Evolutionary conservation across 1,140 invertebrate species (phyloP), one percentile per base, ranked within the genome.

Genomic region (Drosophila mauritiana): DNA sequence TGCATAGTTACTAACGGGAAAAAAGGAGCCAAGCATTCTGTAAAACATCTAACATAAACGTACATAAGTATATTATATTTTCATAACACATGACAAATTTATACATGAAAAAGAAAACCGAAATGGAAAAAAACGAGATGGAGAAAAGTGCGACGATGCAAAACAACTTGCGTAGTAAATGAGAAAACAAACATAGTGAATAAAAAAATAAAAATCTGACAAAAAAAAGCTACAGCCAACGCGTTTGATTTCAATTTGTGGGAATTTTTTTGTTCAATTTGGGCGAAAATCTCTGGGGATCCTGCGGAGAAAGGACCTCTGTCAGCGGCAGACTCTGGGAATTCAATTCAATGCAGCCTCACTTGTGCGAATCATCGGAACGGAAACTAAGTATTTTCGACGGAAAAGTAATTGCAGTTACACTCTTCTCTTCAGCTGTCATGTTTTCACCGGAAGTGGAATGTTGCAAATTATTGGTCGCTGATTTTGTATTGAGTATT

Each of bases 21-120:
- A 73, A 77, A 67, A 36, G 48, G 52, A 89, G 83, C 83, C 83
- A 88, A 88, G 83, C 83, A 89, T 88, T 86, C 83, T 86, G 83
- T 86, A 86, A 86, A 76, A 77, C 74, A 67, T 76, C 31, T 67
- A 86, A 86, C 78, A 88, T 89, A 63, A 88, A 86, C 84, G 65
- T 89, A 89, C 83, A 88, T 88, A 88, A 88, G 80, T 88, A 88
- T 88, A 88, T 88, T 88, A 88, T 88, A 88, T 88, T 88, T 88
- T 88, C 83, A 88, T 88, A 88, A 88, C 84, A 88, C 83, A 88
- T 88, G 83, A 88, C 79, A 89, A 88, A 88, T 88, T 88, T 88
- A 88, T 88, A 88, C 84, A 88, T 89, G 72, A 75, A 76, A 76
- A 61, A 43, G 20, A 12, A 62, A 51, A 52, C 53, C 46, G 39